These are phyloP conservation scores for Tamandua tetradactyla DNA, from an alignment of 2,797 vertebrate genomes.

Conservation along the genomic window DNA sequence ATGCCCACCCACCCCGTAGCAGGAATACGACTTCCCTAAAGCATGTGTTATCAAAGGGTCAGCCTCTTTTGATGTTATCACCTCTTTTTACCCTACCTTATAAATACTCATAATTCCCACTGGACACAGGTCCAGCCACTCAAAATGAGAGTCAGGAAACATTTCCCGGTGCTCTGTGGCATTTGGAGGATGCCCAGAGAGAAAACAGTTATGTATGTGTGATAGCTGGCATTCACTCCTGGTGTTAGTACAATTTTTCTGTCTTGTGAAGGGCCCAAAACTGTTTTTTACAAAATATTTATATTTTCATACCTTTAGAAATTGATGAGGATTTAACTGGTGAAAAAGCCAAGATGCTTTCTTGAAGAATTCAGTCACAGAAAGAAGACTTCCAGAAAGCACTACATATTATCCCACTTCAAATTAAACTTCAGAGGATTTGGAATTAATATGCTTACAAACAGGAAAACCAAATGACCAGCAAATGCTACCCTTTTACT, in stretches of 20 bases:
- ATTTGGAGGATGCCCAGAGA: not conserved
- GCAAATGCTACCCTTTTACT: not conserved
- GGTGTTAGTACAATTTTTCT: too few relatives aligned
- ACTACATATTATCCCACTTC: not conserved
- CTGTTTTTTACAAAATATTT: not conserved
- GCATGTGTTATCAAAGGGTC: not conserved
- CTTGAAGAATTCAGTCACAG: not conserved
- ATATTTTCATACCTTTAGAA: not conserved
- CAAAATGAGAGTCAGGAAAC: not conserved
- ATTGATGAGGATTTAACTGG: not conserved
- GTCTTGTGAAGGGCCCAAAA: not conserved
- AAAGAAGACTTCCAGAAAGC: not conserved
- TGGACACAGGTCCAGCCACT: not conserved
- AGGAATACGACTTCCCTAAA: not conserved
- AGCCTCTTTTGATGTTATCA: not conserved
- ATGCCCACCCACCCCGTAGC: not conserved
- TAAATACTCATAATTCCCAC: not conserved
- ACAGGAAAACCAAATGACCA: too few relatives aligned
- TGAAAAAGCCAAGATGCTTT: not conserved
- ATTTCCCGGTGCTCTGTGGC: not conserved
- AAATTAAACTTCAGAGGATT: constrained; percentile 25
- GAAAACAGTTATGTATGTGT: not conserved
- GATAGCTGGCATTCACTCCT: too few relatives aligned
- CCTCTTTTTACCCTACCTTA: not conserved
- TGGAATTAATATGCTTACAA: not conserved